Percentiles rank a stretch among this genome's conserved stretches.
These are phyloP conservation scores for Gnathochromis pfefferi DNA, from an alignment of 2,113 vertebrate species.

Conservation along the genomic window DNA sequence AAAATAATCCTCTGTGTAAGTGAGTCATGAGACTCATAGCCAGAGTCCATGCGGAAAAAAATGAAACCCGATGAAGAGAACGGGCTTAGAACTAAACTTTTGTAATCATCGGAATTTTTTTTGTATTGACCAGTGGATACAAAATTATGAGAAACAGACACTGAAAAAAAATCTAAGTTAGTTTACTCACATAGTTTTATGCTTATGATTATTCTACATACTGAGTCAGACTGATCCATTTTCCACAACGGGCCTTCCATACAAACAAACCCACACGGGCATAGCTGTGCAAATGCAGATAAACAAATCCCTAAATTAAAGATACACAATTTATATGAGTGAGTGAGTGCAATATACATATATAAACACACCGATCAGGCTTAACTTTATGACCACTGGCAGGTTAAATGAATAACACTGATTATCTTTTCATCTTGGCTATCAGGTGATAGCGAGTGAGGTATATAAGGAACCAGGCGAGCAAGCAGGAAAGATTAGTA, in stretches of 20 bases:
- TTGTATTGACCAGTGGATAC: neutral
- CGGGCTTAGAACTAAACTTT: neutral
- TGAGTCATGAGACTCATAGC: neutral
- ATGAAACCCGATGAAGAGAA: neutral
- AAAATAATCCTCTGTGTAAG: neutral
- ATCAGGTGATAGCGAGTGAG: neutral
- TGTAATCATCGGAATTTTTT: neutral
- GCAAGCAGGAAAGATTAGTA: neutral
- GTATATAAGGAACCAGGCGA: neutral
- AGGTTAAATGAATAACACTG: neutral
- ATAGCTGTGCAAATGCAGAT: neutral
- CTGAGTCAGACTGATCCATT: neutral
- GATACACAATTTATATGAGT: neutral
- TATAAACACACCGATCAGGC: neutral
- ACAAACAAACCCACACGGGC: neutral
- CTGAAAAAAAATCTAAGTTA: neutral
- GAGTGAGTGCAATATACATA: neutral
- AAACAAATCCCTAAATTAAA: neutral
- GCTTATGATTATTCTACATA: neutral
- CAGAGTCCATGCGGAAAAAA: neutral
- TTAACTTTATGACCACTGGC: neutral
- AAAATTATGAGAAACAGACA: neutral
- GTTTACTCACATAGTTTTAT: neutral
- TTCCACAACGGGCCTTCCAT: neutral
- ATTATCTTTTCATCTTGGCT: neutral